A percentile compares a stretch with the other conserved stretches of the same genome.
Evolutionary conservation across 2,888 invertebrate genomes (phyloP).

Genomic region (Drosophila mimica): DNA sequence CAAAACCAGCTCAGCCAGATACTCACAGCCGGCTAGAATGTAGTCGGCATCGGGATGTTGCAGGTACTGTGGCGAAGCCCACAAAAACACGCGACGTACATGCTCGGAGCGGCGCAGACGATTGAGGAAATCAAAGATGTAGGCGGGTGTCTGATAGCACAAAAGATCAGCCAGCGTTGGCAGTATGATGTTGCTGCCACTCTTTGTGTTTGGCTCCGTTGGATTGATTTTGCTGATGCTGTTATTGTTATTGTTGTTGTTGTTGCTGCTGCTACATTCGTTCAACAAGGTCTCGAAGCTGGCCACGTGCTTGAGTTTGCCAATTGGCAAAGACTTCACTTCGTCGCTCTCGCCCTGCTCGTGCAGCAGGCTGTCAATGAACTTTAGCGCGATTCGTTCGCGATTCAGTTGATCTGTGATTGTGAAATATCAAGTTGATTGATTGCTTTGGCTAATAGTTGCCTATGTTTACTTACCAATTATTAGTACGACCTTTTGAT

Average conservation of each 20-base stretch:
- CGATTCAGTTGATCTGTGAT: conserved; percentile 80
- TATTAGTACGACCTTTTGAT: conserved; percentile 82
- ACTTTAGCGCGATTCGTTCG: conserved; percentile 79
- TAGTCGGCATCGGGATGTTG: conserved; percentile 69
- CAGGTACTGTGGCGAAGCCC: conserved; percentile 79
- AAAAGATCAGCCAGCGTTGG: conserved; percentile 81
- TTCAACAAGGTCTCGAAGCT: conserved; percentile 62
- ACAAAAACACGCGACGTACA: conserved; percentile 81
- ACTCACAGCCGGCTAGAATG: conserved; percentile 81
- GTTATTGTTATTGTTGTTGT: conserved; percentile 45
- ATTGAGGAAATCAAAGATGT: conserved; percentile 78
- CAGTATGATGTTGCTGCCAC: conserved; percentile 75
- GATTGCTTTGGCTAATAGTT: neutral
- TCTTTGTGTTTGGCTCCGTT: conserved; percentile 36
- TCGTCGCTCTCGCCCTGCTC: conserved; percentile 79
- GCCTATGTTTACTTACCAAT: conserved; percentile 73
- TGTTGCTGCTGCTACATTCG: conserved; percentile 54
- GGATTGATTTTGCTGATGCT: conserved; percentile 30
- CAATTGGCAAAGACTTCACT: conserved; percentile 68
- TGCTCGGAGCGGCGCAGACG: conserved; percentile 70
- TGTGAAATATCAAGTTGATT: neutral
- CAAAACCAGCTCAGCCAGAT: conserved; percentile 82
- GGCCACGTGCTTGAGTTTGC: conserved; percentile 56
- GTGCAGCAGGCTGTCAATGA: conserved; percentile 75
- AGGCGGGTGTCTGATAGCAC: conserved; percentile 70